Conservation (phyloP, 1,140 invertebrate genomes). For the Macrotrachela quadricornifera region DNA sequence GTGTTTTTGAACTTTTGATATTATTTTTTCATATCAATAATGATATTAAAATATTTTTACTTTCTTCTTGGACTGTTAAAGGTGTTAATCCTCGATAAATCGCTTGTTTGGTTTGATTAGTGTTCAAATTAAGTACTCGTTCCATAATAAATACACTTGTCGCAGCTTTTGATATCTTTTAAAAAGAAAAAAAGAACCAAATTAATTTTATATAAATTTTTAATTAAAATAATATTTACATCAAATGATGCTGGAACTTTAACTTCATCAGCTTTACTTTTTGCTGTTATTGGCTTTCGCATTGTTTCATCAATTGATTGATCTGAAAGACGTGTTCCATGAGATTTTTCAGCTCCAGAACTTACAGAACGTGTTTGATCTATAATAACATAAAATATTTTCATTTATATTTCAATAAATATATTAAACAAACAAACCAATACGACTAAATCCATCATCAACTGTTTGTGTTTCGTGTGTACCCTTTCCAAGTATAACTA, state of each 20-base stretch:
- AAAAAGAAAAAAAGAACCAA: slow-evolving; percentile 4
- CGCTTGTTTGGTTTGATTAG: slow-evolving; percentile 26
- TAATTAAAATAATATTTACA: neutral
- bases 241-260: neutral
- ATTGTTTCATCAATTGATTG: too few relatives aligned
- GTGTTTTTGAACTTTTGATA: neutral
- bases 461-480: too few relatives aligned
- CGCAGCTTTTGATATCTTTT: slow-evolving; percentile 18
- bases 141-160: slow-evolving; percentile 26
- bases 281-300: too few relatives aligned
- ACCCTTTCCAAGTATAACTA: too few relatives aligned
- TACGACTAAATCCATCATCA: too few relatives aligned
- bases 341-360: too few relatives aligned
- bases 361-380: too few relatives aligned
- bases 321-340: too few relatives aligned
- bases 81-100: slow-evolving; percentile 15
- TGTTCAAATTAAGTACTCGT: slow-evolving; percentile 25
- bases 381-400: too few relatives aligned
- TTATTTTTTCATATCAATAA: neutral
- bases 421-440: too few relatives aligned
- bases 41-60: neutral
- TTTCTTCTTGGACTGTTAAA: neutral
- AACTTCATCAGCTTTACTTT: too few relatives aligned
- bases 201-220: neutral
- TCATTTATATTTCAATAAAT: too few relatives aligned